Conservation (phyloP, 2,888 invertebrate species). For the Zele albiditarsus region DNA sequence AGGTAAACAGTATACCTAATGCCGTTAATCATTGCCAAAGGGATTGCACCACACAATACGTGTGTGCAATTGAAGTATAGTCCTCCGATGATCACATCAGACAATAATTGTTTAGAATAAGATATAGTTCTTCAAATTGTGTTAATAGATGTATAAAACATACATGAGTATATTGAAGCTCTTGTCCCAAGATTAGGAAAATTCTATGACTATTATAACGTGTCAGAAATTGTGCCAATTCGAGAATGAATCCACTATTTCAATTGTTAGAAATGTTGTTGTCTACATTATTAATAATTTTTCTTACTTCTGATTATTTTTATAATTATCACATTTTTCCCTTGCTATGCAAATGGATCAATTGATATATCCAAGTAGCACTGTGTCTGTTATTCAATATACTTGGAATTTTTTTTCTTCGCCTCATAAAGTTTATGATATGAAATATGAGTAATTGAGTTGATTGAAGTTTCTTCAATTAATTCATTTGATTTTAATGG, state of each 20-base stretch:
- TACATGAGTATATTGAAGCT: neutral
- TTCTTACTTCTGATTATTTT: neutral
- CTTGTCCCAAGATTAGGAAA: neutral
- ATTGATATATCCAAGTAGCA: neutral
- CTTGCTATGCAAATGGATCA: neutral
- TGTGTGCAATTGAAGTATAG: neutral
- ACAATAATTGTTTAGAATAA: neutral
- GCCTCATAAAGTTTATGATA: too few species aligned
- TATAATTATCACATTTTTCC: neutral
- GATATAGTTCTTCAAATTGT: neutral
- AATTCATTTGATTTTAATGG: neutral
- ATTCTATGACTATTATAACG: neutral
- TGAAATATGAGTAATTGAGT: too few species aligned
- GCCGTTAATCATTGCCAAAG: constrained; percentile 35
- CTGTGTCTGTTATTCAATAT: too few species aligned
- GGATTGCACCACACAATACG: constrained; percentile 33
- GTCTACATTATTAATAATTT: neutral
- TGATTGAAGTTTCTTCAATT: too few species aligned
- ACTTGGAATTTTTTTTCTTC: too few species aligned
- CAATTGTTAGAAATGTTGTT: neutral
- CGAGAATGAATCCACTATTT: neutral
- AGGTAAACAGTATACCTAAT: neutral
- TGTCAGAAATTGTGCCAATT: neutral
- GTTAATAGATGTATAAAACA: neutral
- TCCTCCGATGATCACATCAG: neutral